Evolutionary conservation across 2,888 invertebrate species (phyloP), one percentile per base, ranked within the genome.

Genomic region (Apamea anceps): DNA sequence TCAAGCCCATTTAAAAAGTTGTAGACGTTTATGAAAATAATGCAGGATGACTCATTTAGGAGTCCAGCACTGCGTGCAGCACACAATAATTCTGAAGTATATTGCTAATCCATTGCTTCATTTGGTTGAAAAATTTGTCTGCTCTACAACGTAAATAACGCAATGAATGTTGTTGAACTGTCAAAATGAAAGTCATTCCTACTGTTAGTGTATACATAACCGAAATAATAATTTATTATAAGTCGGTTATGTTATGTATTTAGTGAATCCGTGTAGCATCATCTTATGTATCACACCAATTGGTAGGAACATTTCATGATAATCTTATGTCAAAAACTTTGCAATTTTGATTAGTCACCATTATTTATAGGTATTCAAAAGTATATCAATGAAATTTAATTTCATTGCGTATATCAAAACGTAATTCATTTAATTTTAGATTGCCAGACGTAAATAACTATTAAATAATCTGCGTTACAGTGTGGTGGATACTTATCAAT

Each of bases 381-480:
- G 1, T 70, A 32, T 18, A 32, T 76, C 51, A 79, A 82, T 71
- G 18, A 84, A 84, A 81, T 77, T 18, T 48, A 62, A 62, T 71
- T 51, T 18, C 12, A 12, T 66, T 25, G 8, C n/a, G 28, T 28
- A 7, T 5, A 60, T 62, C 48, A 66, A 48, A 54, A 54, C 54
- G 0, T 45, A 42, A 71, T 71, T 70, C 1, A 62, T 73, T 77
- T 74, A 81, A 72, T 67, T 77, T 65, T 74, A 72, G 60, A 65
- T n/a, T 12, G 18, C 1, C 6, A 62, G n/a, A 77, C 67, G 45
- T 65, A 81, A 81, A 81, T 74, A 81, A 12, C 72, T 62, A 48
- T 68, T 54, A 54, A 70, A 77, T 81, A 74, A 81, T 75, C 10
- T 75, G 37, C 62, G 37, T 62, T 75, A 51, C 65, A 65, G 60